phyloP scores from a whole-genome alignment of 2,113 vertebrate species.

The Oreochromis tanganicae region DNA sequence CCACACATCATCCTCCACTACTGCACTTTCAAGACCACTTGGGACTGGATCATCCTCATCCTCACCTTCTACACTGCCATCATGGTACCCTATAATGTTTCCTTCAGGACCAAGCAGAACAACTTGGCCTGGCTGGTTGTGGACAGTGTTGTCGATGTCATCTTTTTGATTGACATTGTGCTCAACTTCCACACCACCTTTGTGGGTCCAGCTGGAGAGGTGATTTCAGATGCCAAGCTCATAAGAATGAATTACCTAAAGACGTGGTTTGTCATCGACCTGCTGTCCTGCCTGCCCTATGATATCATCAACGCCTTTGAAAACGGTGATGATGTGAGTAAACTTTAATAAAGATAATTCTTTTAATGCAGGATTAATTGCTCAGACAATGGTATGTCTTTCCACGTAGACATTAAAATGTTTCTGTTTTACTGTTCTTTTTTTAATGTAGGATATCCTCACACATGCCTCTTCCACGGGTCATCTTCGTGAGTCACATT shows the following conservation, averaged over 20 bases:
- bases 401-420: neutral
- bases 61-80: conserved; percentile 99
- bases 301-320: conserved; percentile 99
- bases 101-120: conserved; percentile 95
- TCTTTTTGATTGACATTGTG: conserved; percentile 95
- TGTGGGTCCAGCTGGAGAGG: conserved; percentile 92
- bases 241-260: conserved; percentile 99
- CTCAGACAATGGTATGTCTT: neutral
- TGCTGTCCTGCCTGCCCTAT: conserved; percentile 96
- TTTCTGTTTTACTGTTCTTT: neutral
- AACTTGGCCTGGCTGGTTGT: conserved; percentile 94
- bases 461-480: conserved; percentile 39
- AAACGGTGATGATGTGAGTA: conserved; percentile 89
- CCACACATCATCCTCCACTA: conserved; percentile 98
- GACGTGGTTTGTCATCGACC: conserved; percentile 98
- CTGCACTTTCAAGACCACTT: conserved; percentile 98
- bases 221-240: conserved; percentile 93
- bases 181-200: conserved; percentile 98
- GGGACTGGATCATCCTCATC: conserved; percentile 99
- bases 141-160: conserved; percentile 97
- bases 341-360: neutral
- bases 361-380: neutral
- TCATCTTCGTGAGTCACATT: conserved; percentile 56
- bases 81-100: conserved; percentile 98
- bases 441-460: conserved; percentile 54